Conservation (phyloP, 2,888 invertebrate genomes). For the Cephus pygmeus region DNA sequence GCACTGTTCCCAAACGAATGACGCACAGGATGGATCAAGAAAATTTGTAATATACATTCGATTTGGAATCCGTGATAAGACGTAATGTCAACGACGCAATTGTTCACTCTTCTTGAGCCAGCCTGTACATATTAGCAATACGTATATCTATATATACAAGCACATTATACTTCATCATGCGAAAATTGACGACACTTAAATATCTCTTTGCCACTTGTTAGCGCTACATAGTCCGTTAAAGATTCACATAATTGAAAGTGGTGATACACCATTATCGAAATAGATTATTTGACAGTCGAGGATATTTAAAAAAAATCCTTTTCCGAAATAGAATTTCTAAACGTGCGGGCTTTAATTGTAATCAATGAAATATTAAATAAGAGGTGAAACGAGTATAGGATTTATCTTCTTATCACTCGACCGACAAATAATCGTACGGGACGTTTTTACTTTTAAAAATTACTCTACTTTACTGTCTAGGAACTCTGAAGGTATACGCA, state of each 20-base stretch:
- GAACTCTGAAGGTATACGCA: constrained; percentile 2
- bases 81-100: neutral
- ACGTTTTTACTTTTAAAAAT: constrained; percentile 1
- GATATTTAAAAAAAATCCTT: neutral
- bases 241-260: neutral
- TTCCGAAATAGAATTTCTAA: neutral
- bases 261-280: neutral
- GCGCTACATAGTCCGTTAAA: neutral
- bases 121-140: neutral
- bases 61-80: neutral
- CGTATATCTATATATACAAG: neutral
- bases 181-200: constrained; percentile 12
- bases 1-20: constrained; percentile 12
- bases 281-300: neutral
- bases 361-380: neutral
- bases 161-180: neutral
- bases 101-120: neutral
- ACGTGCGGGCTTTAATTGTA: neutral
- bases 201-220: neutral
- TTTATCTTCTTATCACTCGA: neutral
- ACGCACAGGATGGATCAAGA: neutral
- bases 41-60: neutral
- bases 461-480: constrained; percentile 3
- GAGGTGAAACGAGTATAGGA: neutral
- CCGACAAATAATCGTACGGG: neutral